phyloP scores from a whole-genome alignment of 2,888 invertebrate genomes.

The Apamea anceps region DNA sequence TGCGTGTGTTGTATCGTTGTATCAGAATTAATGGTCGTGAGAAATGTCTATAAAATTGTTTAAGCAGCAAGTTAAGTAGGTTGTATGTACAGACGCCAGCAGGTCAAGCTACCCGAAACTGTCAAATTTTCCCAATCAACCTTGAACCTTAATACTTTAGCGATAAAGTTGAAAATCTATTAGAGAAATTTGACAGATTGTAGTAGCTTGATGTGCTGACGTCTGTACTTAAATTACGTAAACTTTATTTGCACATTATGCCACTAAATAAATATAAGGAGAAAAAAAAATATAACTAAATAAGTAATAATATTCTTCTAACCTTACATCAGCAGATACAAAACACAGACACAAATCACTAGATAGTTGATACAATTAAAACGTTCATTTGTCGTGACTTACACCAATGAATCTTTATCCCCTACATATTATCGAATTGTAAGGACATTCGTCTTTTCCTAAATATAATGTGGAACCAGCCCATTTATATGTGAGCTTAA shows the following conservation, averaged over 20 bases:
- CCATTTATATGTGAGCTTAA: conserved; percentile 21
- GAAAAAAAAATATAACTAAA: neutral
- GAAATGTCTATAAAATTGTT: neutral
- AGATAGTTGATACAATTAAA: conserved; percentile 26
- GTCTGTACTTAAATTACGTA: too few species aligned
- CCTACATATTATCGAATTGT: conserved; percentile 52
- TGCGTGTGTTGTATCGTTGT: conserved; percentile 13
- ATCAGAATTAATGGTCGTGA: conserved; percentile 2
- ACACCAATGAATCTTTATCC: conserved; percentile 55
- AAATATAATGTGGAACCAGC: conserved; percentile 11
- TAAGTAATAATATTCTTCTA: neutral
- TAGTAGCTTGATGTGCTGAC: too few species aligned
- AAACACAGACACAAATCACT: conserved; percentile 17
- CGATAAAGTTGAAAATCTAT: too few species aligned
- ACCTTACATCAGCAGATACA: neutral
- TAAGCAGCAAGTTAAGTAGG: neutral
- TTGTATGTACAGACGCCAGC: too few species aligned
- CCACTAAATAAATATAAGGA: neutral
- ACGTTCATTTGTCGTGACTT: conserved; percentile 56
- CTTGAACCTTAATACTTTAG: too few species aligned
- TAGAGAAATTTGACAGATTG: too few species aligned
- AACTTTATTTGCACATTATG: too few species aligned
- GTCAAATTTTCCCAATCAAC: too few species aligned
- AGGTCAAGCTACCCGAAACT: too few species aligned
- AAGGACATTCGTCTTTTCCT: conserved; percentile 42